A percentile compares a stretch with the other conserved stretches of the same genome.
These are phyloP conservation scores for Cephonodes hylas DNA, from an alignment of 2,888 invertebrate genomes.

Conservation along the genomic window DNA sequence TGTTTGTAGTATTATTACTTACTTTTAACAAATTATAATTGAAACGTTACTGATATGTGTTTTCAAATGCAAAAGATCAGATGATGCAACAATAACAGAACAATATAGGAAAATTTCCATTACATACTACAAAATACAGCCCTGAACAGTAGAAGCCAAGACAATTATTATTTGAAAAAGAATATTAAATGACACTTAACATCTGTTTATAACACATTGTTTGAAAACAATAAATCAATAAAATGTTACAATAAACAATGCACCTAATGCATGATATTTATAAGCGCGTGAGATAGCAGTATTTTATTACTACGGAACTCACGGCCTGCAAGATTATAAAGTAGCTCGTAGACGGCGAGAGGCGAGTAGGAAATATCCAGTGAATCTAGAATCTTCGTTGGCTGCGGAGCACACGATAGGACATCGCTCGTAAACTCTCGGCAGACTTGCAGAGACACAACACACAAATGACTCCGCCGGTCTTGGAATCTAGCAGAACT, in stretches of 20 bases:
- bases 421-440: slow-evolving; percentile 72
- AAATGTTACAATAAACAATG: slow-evolving; percentile 21
- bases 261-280: slow-evolving; percentile 39
- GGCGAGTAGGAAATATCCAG: slow-evolving; percentile 51
- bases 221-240: slow-evolving; percentile 6
- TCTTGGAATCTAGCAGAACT: slow-evolving; percentile 41
- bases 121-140: neutral
- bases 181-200: slow-evolving; percentile 5
- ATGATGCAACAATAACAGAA: neutral
- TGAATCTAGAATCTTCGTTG: slow-evolving; percentile 70
- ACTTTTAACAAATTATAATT: no score
- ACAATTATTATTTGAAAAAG: neutral
- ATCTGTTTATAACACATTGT: neutral
- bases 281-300: slow-evolving; percentile 38
- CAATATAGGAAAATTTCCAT: neutral
- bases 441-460: slow-evolving; percentile 56
- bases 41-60: no score
- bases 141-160: no score
- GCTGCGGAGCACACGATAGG: slow-evolving; percentile 66
- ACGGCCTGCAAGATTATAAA: slow-evolving; percentile 49
- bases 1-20: no score
- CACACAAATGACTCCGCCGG: slow-evolving; percentile 56
- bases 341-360: slow-evolving; percentile 40
- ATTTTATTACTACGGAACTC: slow-evolving; percentile 58
- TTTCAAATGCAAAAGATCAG: no score